phyloP scores from a whole-genome alignment of 2,888 invertebrate species.

The Pseudococcus longispinus region DNA sequence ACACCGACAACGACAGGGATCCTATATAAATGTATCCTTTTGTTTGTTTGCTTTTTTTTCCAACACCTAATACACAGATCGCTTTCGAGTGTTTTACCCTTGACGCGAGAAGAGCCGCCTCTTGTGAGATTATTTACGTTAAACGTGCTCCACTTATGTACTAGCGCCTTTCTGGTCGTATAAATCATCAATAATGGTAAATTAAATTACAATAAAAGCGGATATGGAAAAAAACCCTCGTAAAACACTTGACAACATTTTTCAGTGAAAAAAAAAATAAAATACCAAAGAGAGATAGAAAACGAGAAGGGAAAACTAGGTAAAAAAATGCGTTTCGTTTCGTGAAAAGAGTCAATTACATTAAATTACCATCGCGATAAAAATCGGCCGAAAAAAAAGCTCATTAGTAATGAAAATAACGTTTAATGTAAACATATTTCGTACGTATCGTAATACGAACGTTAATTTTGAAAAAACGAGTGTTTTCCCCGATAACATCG shows the following conservation, averaged over 20 bases:
- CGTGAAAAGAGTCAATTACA: conserved; percentile 48
- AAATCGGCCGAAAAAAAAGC: conserved; percentile 49
- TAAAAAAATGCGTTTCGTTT: not conserved
- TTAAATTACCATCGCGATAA: conserved; percentile 49
- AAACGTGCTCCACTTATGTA: not conserved
- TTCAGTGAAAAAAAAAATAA: not conserved
- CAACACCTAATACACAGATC: not conserved
- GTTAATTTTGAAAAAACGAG: conserved; percentile 48
- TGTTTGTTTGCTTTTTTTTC: conserved; percentile 1
- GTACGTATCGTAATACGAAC: conserved; percentile 46
- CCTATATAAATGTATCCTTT: not conserved
- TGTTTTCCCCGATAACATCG: conserved; percentile 49
- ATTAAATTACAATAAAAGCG: not conserved
- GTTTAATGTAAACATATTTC: conserved; percentile 51
- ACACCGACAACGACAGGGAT: not conserved
- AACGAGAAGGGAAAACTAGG: not conserved
- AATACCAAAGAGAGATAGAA: not conserved
- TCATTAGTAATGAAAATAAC: conserved; percentile 54
- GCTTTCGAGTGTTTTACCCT: conserved; percentile 22
- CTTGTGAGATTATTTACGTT: not conserved
- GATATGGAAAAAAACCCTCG: not conserved
- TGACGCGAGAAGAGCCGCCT: not conserved
- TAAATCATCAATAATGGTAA: not conserved
- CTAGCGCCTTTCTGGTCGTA: not conserved
- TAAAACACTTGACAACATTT: conserved; percentile 28